phyloP scores from a whole-genome alignment of 2,113 vertebrate genomes.

The Oreochromis aureus region DNA sequence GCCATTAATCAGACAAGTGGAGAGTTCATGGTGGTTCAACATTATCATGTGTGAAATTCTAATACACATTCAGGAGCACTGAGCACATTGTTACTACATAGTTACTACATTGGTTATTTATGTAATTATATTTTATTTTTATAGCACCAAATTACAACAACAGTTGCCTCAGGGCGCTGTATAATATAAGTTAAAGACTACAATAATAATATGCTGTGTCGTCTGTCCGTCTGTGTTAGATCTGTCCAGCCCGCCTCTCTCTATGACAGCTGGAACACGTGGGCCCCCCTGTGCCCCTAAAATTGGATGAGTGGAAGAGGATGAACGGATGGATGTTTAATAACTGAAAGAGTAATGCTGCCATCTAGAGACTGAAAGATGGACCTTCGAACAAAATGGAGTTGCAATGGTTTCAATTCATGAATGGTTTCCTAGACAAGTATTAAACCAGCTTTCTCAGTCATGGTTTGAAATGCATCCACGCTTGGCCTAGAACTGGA shows the following conservation, averaged over 20 bases:
- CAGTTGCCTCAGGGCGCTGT: neutral
- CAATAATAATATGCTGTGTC: neutral
- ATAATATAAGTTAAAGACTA: neutral
- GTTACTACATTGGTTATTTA: neutral
- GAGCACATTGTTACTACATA: neutral
- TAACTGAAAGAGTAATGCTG: neutral
- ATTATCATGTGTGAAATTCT: neutral
- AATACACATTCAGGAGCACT: neutral
- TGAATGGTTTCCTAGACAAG: neutral
- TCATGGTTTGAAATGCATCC: neutral
- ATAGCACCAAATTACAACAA: neutral
- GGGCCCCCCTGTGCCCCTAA: neutral
- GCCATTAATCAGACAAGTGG: neutral
- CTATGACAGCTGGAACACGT: neutral
- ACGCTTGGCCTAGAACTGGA: neutral
- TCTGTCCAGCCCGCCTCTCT: neutral
- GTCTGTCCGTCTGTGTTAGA: neutral
- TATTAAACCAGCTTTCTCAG: neutral
- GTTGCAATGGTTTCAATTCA: neutral
- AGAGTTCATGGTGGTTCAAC: neutral
- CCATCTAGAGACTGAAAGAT: neutral
- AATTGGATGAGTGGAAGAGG: neutral
- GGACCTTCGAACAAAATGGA: neutral
- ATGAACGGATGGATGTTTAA: neutral
- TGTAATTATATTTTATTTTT: neutral